Evolutionary conservation across 1,140 invertebrate species (phyloP), one percentile per base, ranked within the genome.

Genomic region (Trichoplusia ni): DNA sequence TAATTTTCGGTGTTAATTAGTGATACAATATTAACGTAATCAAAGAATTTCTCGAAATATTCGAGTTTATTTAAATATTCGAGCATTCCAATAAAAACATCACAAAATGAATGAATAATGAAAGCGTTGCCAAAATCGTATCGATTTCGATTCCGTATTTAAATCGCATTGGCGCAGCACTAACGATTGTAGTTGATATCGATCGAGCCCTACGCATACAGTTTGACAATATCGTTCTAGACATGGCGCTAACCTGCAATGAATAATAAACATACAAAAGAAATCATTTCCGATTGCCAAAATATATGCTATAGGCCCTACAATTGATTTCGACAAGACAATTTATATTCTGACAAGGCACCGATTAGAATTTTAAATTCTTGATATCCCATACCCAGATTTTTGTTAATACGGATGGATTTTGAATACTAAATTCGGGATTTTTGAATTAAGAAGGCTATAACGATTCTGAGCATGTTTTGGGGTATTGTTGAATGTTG

Each of bases 361-460:
- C 9, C 29, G 46, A 61, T 67, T 66, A 65, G 74, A 77, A 78
- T 72, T 84, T 83, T 64, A 79, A 81, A 88, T 88, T 82, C 77
- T 35, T 19, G n/a, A 46, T 73, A 58, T 63, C 46, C 47, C 61
- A 63, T 75, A n/a, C 64, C 59, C 76, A 77, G 75, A 88, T 84
- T 86, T 85, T 86, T 72, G 76, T 81, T 84, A 84, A 81, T 80
- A 74, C 40, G 65, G 49, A 76, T 80, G 81, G 25, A 49, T 69
- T 61, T 31, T 25, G 83, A 84, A 86, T 86, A 84, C 75, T 29
- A 71, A 80, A 79, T 79, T 46, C 38, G 4, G n/a, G 38, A 9
- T 47, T 33, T 60, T 35, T 18, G 1, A 7, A 35, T 44, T 44
- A 58, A 58, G 11, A 46, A 35, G 29, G 1, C 19, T 14, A 14